Evolutionary conservation across 2,888 invertebrate species (phyloP), one percentile per base, ranked within the genome.

Genomic region (Capitulum mitella): DNA sequence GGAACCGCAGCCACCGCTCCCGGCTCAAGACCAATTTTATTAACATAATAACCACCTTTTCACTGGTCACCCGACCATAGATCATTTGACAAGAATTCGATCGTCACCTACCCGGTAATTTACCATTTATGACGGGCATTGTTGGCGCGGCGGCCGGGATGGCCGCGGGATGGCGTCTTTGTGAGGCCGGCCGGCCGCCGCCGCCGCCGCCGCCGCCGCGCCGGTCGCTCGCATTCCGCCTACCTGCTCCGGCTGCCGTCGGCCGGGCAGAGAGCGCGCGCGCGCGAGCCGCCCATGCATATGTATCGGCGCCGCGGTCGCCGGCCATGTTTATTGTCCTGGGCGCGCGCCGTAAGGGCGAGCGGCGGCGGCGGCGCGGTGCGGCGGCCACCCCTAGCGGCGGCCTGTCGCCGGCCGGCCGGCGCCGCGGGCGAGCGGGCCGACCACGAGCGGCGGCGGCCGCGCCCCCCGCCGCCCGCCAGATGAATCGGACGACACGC

Each of bases 91-190:
- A 70, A 70, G 70, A 70, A 70, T 70, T 40, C 70, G 70, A 70
- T 70, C 70, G 70, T 70, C 70, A 70, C 70, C 70, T 40, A 70
- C 70, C 70, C 70, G 3, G 70, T 70, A 70, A 70, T 70, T 70
- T 70, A 70, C 70, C 70, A 70, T 70, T 70, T 70, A 70, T 70
- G 70, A 70, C 70, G 70, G 70, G 70, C 70, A 70, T 70, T 70
- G 70, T 70, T 70, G 26, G 22, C 8, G 26, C 26, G 40, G 37
- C 40, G 40, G 40, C 70, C 26, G 40, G 22, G 16, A n/a, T 19
- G 70, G 37, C 40, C 40, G 70, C 26, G 70, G 40, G 70, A 70
- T 70, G 70, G 70, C 70, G 70, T 5, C 70, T 40, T 40, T 70
- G 70, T 40, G 40, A 26, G 22, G 40, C 58, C 58, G n/a, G 10